Conservation (phyloP, 2,888 invertebrate genomes). For the Yponomeuta sedellus region DNA sequence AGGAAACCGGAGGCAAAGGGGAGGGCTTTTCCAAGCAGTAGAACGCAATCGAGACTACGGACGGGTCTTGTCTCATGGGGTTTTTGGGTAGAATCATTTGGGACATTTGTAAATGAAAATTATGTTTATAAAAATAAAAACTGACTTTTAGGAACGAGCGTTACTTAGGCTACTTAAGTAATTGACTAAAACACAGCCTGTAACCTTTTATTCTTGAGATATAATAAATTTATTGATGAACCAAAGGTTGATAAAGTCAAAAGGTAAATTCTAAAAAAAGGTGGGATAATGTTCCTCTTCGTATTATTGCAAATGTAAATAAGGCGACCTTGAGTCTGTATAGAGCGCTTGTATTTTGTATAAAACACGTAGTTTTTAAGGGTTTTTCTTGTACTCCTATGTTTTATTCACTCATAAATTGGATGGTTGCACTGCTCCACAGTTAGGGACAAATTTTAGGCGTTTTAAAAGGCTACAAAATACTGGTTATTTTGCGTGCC, state of each 20-base stretch:
- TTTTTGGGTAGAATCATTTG: no score
- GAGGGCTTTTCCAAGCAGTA: no score
- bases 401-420: background rate
- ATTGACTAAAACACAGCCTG: no score
- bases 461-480: background rate
- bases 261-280: background rate
- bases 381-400: background rate
- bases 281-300: background rate
- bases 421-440: background rate
- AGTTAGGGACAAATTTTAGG: background rate
- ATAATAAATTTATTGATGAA: background rate
- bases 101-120: no score
- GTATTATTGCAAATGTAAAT: constrained; percentile 5
- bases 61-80: no score
- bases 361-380: constrained; percentile 39
- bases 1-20: no score
- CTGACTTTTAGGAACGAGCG: no score
- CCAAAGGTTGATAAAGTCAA: background rate
- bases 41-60: no score
- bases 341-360: constrained; percentile 54
- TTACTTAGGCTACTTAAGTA: no score
- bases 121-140: no score
- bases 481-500: no score
- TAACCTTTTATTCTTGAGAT: background rate
- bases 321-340: constrained; percentile 40